Base-by-base conservation (phyloP, 2,888 invertebrate genomes). In the Aspidiotus destructor region DNA sequence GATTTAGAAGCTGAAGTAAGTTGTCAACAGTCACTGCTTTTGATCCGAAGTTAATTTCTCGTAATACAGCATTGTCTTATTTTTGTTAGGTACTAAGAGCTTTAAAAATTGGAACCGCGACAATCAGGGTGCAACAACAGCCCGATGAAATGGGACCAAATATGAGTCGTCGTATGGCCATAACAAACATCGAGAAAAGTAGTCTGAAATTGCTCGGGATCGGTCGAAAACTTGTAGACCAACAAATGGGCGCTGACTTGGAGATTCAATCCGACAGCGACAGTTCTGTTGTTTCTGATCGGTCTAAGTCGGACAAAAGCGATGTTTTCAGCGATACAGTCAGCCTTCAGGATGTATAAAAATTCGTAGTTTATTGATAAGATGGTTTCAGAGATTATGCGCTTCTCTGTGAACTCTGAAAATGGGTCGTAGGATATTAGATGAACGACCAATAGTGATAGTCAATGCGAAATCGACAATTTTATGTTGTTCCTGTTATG, bases 91-190 rank as follows among this genome's bases (percentile, higher is more conserved):
- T 69, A 16, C 17, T 69, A 16, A 53, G 9, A 2, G 57, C 28
- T 58, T 58, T 58, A 40, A 58, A 58, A 11, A 58, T 58, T 40
- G 58, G 58, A 13, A 58, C 17, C 28, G 8, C 10, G 13, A 28
- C 28, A 28, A 28, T 28, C 28, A 28, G 28, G 28, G 28, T 28
- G 28, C 9, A 16, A 6, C 15, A 52, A 52, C 52, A 42, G 15
- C 13, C 15, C 10, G 28, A 52, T 15, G 41, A 42, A 44, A 15
- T 41, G 0, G 55, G 16, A 7, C 68, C 60, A 16, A 68, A 68
- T 55, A 62, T 62, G 44, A 69, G 55, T 41, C 61, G 69, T 16
- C 53, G 69, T 62, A 40, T 16, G 7, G 69, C 69, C 11, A 69
- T 69, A 9, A 16, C 69, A n/a, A 55, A 44, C 54, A 69, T 69